Evolutionary conservation across 2,888 invertebrate genomes (phyloP).

Genomic region (Stegophylla sp.): DNA sequence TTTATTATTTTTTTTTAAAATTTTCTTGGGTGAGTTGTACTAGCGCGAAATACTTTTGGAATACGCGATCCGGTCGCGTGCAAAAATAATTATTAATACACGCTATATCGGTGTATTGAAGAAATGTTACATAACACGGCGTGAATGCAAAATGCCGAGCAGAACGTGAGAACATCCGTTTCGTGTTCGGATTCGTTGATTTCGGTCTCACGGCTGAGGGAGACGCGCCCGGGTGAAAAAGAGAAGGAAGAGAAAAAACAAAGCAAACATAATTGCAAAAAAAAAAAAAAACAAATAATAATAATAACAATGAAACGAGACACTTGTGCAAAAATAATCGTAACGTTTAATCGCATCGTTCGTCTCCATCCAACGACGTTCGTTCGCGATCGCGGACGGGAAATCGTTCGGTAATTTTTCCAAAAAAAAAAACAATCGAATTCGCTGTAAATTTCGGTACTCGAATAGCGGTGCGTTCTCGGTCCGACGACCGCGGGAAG

Average conservation of each 20-base stretch:
- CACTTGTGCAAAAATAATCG: background rate
- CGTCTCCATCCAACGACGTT: background rate
- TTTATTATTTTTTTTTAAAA: too few species aligned
- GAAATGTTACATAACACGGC: conserved; percentile 28
- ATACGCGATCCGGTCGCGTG: conserved; percentile 29
- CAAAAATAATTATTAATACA: conserved; percentile 19
- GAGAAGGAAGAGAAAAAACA: background rate
- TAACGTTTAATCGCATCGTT: background rate
- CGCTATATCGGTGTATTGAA: background rate
- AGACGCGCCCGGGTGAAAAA: background rate
- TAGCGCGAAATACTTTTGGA: too few species aligned
- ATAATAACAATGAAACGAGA: conserved; percentile 1
- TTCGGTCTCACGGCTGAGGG: too few species aligned
- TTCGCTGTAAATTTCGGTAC: background rate
- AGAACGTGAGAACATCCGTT: conserved; percentile 44
- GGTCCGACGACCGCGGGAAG: background rate
- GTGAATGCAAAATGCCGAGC: conserved; percentile 30
- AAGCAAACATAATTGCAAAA: background rate
- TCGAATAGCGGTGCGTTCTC: background rate
- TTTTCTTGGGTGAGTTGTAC: too few species aligned
- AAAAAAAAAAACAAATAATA: conserved; percentile 9
- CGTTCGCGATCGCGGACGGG: too few species aligned
- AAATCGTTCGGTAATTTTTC: background rate
- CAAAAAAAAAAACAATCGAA: background rate
- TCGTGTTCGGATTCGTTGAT: conserved; percentile 39